These are phyloP conservation scores for Gorsachius magnificus DNA, from an alignment of 2,797 vertebrate species.

Conservation along the genomic window DNA sequence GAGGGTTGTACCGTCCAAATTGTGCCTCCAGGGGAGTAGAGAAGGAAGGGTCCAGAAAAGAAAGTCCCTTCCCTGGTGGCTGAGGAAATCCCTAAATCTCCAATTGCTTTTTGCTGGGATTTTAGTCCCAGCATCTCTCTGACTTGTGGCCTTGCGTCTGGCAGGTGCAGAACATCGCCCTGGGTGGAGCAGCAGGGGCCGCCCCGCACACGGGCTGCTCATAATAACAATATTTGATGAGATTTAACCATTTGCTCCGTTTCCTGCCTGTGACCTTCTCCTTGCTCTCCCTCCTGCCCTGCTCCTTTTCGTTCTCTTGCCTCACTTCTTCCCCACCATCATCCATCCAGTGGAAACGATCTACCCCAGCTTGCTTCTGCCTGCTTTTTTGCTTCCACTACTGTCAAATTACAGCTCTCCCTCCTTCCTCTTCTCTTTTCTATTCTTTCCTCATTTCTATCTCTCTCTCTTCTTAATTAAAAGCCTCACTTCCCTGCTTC, in stretches of 20 bases:
- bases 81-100: background rate
- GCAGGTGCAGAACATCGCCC: background rate
- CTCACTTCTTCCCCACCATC: background rate
- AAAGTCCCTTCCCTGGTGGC: background rate
- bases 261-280: background rate
- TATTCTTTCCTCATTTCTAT: background rate
- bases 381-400: background rate
- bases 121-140: background rate
- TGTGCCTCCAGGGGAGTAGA: background rate
- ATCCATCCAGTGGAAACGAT: background rate
- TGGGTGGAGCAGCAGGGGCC: background rate
- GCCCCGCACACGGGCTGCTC: fast-evolving
- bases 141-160: background rate
- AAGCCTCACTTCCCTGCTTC: background rate
- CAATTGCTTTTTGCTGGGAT: background rate
- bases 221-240: background rate
- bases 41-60: background rate
- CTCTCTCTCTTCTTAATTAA: background rate
- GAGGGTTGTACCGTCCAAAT: background rate
- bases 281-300: background rate
- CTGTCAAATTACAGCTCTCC: background rate
- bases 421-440: background rate
- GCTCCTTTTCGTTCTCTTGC: background rate
- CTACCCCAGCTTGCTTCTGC: background rate
- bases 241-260: background rate